Base-by-base conservation (phyloP, 23 tunicate genomes). In the Corella eumyota region DNA sequence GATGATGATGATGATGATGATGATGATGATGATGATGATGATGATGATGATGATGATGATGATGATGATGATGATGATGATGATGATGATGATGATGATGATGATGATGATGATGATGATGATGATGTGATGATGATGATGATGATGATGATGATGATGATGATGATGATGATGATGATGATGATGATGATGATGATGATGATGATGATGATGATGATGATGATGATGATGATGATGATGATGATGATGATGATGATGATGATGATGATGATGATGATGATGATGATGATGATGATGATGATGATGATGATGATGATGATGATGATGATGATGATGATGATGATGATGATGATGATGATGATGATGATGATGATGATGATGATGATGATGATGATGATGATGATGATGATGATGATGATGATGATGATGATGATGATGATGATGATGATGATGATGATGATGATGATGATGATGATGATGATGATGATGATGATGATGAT, bases 341-440 rank as follows among this genome's bases (percentile, higher is more conserved):
- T 44, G 49, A 44, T 44, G 49, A 44, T 44, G 49, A 44, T 44
- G 49, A 44, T 44, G 49, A 44, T 44, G 49, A 44, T 44, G 49
- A 44, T 44, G 49, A 44, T 44, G 49, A 44, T 44, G 49, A 44
- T 44, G 49, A 44, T 44, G 49, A 44, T 44, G 13, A 44, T 44
- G 49, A 44, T 44, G 17, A 44, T 44, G 49, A 44, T 44, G 49
- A 60, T 11, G 29, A 29, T 25, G 13, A 30, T 13, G 65, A 60
- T 60, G 50, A 7, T 25, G 65, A 60, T 60, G 65, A 60, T 25
- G 49, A 25, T 25, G 32, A 30, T 27, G 47, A 60, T 60, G 24
- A 13, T 21, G 24, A 54, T 21, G 24, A 54, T 21, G 24, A 21
- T 17, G 60, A 54, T 54, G 60, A 13, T 54, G 60, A 54, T 21